Percentiles rank a stretch among this genome's conserved stretches.
Evolutionary conservation across 2,888 invertebrate species (phyloP).

Genomic region (Entomobrya proxima): DNA sequence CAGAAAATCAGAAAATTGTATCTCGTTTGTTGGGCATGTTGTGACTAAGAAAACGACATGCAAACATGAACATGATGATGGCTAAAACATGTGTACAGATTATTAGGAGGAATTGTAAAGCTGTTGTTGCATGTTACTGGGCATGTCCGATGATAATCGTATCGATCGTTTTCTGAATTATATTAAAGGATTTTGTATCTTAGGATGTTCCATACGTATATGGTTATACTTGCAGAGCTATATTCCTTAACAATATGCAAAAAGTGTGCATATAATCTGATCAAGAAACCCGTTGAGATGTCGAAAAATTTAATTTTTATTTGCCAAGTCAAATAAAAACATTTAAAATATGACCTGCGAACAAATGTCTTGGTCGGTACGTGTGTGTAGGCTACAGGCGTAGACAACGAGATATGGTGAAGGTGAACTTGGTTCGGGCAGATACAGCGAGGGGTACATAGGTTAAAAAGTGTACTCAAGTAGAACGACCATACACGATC

Average conservation of each 20-base stretch:
- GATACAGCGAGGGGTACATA: slow-evolving; percentile 5
- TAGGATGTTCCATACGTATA: not conserved
- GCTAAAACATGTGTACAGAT: slow-evolving; percentile 54
- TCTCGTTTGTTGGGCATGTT: slow-evolving; percentile 20
- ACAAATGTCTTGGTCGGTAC: slow-evolving; percentile 33
- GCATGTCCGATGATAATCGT: slow-evolving; percentile 56
- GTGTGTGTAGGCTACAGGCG: slow-evolving; percentile 11
- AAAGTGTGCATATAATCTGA: slow-evolving; percentile 25
- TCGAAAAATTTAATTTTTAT: slow-evolving; percentile 61
- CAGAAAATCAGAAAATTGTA: not conserved
- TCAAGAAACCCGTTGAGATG: slow-evolving; percentile 56
- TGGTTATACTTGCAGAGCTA: not conserved
- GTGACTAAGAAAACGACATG: slow-evolving; percentile 28
- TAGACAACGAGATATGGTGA: not conserved
- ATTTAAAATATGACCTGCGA: slow-evolving; percentile 55
- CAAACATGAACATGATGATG: slow-evolving; percentile 49
- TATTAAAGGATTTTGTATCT: not conserved
- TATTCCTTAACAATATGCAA: not conserved
- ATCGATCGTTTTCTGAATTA: slow-evolving; percentile 39
- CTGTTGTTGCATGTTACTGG: slow-evolving; percentile 55
- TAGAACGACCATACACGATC: not conserved
- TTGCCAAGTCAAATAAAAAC: slow-evolving; percentile 55
- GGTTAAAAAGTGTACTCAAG: slow-evolving; percentile 16
- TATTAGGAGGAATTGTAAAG: slow-evolving; percentile 11
- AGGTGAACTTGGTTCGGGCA: not conserved